phyloP scores from a whole-genome alignment of 37 sponge, comb jelly and placozoan species.

The Chondrosia reniformis region DNA sequence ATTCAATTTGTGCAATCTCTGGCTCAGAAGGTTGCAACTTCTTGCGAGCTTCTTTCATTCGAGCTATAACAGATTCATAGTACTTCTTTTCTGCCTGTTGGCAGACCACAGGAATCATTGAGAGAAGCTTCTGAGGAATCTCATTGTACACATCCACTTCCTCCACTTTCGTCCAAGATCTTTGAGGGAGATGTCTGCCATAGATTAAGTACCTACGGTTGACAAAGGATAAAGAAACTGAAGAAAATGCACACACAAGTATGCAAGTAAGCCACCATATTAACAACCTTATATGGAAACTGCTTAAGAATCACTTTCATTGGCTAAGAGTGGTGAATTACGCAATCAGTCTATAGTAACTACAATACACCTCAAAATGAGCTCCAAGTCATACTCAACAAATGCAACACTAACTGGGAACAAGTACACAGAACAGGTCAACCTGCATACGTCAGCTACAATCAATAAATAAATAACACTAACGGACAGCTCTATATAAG shows the following conservation, averaged over 20 bases:
- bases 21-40: not conserved
- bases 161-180: constrained; percentile 42
- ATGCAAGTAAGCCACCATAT: not conserved
- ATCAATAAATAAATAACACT: too few relatives aligned
- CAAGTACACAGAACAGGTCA: too few relatives aligned
- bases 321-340: not conserved
- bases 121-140: constrained; percentile 43
- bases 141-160: constrained; percentile 49
- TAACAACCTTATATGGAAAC: not conserved
- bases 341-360: not conserved
- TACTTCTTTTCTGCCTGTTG: constrained; percentile 58
- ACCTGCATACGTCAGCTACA: too few relatives aligned
- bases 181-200: constrained; percentile 55
- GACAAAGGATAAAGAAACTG: not conserved
- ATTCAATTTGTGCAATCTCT: not conserved
- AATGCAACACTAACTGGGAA: too few relatives aligned
- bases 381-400: too few relatives aligned
- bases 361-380: too few relatives aligned
- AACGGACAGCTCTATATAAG: too few relatives aligned
- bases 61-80: constrained; percentile 18
- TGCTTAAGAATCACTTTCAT: not conserved
- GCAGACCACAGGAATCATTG: constrained; percentile 50
- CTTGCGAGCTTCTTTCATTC: not conserved
- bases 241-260: not conserved
- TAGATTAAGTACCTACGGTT: constrained; percentile 40